Evolutionary conservation across 2,888 invertebrate species (phyloP), one percentile per base, ranked within the genome.

Genomic region (Quadriops clusia): DNA sequence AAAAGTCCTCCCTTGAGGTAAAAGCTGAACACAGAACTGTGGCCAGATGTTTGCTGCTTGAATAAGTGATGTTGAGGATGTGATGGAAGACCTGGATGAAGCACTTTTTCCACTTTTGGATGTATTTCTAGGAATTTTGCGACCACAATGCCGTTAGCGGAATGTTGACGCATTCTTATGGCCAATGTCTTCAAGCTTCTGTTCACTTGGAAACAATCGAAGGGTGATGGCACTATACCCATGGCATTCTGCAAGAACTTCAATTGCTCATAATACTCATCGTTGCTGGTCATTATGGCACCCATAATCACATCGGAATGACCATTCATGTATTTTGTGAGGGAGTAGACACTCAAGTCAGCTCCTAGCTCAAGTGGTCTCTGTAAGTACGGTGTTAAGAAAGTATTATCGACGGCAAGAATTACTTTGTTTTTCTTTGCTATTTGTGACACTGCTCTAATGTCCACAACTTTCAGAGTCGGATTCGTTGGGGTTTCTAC

Each of bases 241-340:
- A 84, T 72, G 3, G 90, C 87, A 55, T 90, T 89, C 67, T 94
- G 94, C 37, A 89, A 64, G 63, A 85, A 95, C 43, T 76, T 69
- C 17, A 98, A 60, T 51, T 70, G 72, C 7, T 76, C 63, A 38
- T 74, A 76, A 3, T 94, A 48, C 23, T 73, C 72, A 22, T 82
- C 74, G 44, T 76, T 69, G 44, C 77, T 87, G 3, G 82, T 72
- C 17, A 84, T 65, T 5, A 80, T 73, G 9, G 86, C 82, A 2
- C 97, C 97, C 97, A 98, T 97, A 4, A 97, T 77, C 11, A 93
- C 84, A 64, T 98, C 97, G 1, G 89, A 80, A 62, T 98, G 97
- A 1, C 97, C 97, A 61, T 98, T 98, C 77, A 98, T 86, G 56
- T 95, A 98, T 62, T 98, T 98, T 0, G 94, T 93, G 31, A 94